These are phyloP conservation scores for Lasioglossum marginatum DNA, from an alignment of 2,888 invertebrate genomes.

Conservation along the genomic window DNA sequence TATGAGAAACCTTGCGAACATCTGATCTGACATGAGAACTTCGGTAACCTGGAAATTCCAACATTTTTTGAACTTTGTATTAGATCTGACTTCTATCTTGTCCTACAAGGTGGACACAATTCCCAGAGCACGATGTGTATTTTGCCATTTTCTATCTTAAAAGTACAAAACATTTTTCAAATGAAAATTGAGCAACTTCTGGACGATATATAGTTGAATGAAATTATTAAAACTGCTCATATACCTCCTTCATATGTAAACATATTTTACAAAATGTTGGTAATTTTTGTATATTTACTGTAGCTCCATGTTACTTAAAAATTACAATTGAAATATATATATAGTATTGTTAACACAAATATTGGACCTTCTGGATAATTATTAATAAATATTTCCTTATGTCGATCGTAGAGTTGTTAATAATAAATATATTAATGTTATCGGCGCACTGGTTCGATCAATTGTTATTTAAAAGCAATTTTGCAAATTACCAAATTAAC, in stretches of 20 bases:
- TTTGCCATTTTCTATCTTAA: neutral
- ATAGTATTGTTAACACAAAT: too few species aligned
- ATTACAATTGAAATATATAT: too few species aligned
- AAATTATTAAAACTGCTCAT: neutral
- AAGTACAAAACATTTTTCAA: neutral
- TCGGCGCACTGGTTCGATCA: too few species aligned
- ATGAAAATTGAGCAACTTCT: neutral
- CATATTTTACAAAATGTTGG: neutral
- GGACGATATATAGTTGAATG: neutral
- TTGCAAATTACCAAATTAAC: too few species aligned
- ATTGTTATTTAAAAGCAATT: too few species aligned
- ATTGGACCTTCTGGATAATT: too few species aligned
- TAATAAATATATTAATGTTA: too few species aligned
- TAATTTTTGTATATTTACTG: too few species aligned
- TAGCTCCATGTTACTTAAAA: too few species aligned
- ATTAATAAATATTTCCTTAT: too few species aligned
- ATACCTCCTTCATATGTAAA: too few species aligned
- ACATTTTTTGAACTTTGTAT: neutral
- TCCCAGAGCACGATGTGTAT: neutral
- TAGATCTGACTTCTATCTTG: neutral
- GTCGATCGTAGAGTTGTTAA: too few species aligned
- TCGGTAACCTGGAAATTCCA: neutral
- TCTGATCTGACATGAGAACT: slow-evolving; percentile 4
- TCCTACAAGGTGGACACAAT: neutral
- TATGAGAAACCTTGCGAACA: neutral